Conservation (phyloP, 2,888 invertebrate species). For the Tillus elongatus region DNA sequence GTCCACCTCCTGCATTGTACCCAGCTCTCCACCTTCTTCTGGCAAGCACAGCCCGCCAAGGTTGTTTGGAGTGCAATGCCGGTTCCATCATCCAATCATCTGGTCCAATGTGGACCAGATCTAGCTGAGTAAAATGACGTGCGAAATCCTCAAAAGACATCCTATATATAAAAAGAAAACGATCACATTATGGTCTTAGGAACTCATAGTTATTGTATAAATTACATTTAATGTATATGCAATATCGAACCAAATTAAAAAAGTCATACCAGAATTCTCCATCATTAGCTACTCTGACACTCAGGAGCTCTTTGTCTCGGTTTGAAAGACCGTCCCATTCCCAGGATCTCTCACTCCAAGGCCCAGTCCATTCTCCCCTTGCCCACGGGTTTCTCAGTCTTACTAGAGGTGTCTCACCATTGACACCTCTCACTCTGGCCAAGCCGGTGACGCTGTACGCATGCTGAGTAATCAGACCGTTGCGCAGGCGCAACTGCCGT, state of each 20-base stretch:
- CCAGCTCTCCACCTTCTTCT: constrained; percentile 58
- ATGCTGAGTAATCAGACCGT: constrained; percentile 57
- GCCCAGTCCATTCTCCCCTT: constrained; percentile 59
- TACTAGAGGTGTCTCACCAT: constrained; percentile 51
- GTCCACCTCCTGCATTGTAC: constrained; percentile 64
- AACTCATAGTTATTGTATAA: too few relatives aligned
- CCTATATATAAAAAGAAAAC: constrained; percentile 42
- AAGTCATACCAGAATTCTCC: constrained; percentile 57
- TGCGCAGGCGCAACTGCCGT: constrained; percentile 48
- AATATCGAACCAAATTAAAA: too few relatives aligned
- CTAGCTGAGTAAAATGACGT: constrained; percentile 55
- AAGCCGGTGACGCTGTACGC: constrained; percentile 65
- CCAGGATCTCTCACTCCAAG: constrained; percentile 61
- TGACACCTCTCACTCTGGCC: constrained; percentile 54
- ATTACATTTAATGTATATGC: too few relatives aligned
- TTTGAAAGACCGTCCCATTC: constrained; percentile 60
- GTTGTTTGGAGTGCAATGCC: constrained; percentile 56
- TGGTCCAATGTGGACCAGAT: constrained; percentile 66
- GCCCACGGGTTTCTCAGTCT: constrained; percentile 60
- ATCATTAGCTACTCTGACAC: constrained; percentile 53
- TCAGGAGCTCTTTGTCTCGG: constrained; percentile 54
- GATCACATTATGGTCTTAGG: too few relatives aligned
- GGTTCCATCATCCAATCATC: constrained; percentile 66
- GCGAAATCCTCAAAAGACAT: constrained; percentile 65
- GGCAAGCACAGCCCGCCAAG: constrained; percentile 62